A percentile compares a stretch with the other conserved stretches of the same genome.
Conservation (phyloP, 2,888 invertebrate species). For the Lamellibrachia columna region DNA sequence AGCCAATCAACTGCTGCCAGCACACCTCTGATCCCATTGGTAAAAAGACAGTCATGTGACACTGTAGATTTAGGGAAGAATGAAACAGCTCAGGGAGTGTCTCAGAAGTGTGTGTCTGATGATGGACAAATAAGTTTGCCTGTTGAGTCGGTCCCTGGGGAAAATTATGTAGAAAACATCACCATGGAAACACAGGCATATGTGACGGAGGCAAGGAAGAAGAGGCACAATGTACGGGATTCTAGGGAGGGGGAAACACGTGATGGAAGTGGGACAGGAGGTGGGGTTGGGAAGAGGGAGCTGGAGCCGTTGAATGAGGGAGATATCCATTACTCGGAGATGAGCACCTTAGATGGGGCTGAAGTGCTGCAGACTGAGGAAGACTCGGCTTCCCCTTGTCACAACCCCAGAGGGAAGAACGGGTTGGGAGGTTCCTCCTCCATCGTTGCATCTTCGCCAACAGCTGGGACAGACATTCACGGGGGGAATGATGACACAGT, state of each 20-base stretch:
- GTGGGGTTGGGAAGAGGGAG: not conserved
- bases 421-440: not conserved
- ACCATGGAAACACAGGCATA: not conserved
- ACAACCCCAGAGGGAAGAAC: not conserved
- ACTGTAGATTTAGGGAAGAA: not conserved
- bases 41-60: not conserved
- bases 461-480: not conserved
- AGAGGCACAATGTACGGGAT: not conserved
- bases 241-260: not conserved
- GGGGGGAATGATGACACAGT: not conserved
- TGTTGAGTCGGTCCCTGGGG: not conserved
- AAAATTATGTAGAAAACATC: not conserved
- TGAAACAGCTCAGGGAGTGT: not conserved
- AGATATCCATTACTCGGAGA: not conserved
- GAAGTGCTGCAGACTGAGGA: not conserved
- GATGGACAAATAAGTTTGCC: not conserved
- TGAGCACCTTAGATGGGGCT: constrained; percentile 3
- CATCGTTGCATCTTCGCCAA: not conserved
- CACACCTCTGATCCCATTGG: not conserved
- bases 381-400: not conserved
- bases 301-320: not conserved
- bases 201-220: not conserved
- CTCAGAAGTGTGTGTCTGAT: not conserved
- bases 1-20: not conserved
- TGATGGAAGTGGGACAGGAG: not conserved